Evolutionary conservation across 2,888 invertebrate species (phyloP), one percentile per base, ranked within the genome.

Genomic region (Lycaena phlaeas): DNA sequence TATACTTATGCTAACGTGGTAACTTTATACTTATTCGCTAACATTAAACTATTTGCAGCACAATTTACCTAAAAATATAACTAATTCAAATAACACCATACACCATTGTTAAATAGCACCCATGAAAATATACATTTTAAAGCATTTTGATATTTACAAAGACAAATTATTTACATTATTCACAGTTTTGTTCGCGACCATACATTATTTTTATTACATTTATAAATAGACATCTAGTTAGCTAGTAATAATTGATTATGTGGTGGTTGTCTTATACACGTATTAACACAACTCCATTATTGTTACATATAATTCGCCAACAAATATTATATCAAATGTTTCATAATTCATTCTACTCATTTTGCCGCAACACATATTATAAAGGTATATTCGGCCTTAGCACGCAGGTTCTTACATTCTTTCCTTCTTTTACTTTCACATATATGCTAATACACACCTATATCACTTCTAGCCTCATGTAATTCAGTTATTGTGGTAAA

Each of bases 21-120:
- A 77, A 77, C 77, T 74, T 66, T 59, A 61, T 66, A 61, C 53
- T 63, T 69, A 66, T 63, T 63, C 51, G 44, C 57, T 67, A 64
- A 51, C 53, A 53, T 56, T 42, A 43, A 53, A 56, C 56, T 62
- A 63, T 9, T 34, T 22, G 22, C 34, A 34, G 34, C 34, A 34
- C 22, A 34, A 34, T 40, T 40, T 56, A 49, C 56, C 49, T 53
- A 48, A 48, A 38, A 51, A 43, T 49, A 57, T 50, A 43, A 46
- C 57, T 42, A 36, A 54, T 56, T 56, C 52, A 56, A 65, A 59
- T 57, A 68, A 66, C 57, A 81, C 79, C 81, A 55, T 68, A 68
- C 74, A 79, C 78, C 81, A 64, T 69, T 65, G 53, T 70, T 74
- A 75, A 76, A 78, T 82, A 82, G 82, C 82, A 82, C 82, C 82